Base-by-base conservation (phyloP, 37 sponge, comb jelly and placozoan species). In the Hormiphora californensis region DNA sequence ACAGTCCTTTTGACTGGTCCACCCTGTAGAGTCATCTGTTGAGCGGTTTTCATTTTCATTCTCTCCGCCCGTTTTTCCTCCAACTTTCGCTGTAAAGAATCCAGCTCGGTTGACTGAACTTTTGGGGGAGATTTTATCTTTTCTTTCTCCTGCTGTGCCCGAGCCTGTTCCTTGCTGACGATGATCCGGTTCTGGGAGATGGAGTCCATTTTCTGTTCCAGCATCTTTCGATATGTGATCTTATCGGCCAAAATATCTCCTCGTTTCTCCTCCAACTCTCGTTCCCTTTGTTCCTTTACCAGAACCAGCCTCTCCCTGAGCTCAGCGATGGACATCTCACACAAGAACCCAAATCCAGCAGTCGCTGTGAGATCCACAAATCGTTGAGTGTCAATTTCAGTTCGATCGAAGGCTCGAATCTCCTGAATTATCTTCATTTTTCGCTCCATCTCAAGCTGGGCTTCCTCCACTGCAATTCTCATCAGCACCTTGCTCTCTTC, bases 251-350 rank as follows among this genome's bases (percentile, higher is more conserved):
- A 67, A 39, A 96, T 96, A 12, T 93, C 97, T 39, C 89, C 90
- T 65, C 93, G 86, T 69, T 88, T 94, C 88, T 37, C 87, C 63
- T 94, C 94, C 54, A 88, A 85, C 40, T 96, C 93, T 69, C 94
- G 91, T 12, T 87, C 90, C 32, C 89, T 85, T 35, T 93, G 92
- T 30, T 90, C 65, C 41, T 90, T 94, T 86, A 92, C 54, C 51
- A 92, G 87, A 0, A 90, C 61, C 53, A 96, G 81, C 33, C 97
- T 40, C 65, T 96, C 97, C 15, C 88, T 37, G 40, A 95, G 91
- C 90, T 97, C 98, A 63, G 92, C 94, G 21, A 97, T 63, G 15
- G 98, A 97, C 98, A 97, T 97, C 51, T 97, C 98, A 40, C 90
- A 53, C 40, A 97, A 87, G 33, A 97, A 53, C 8, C 98, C 98